Conservation (phyloP, 2,113 vertebrate species). For the Paralichthys olivaceus region DNA sequence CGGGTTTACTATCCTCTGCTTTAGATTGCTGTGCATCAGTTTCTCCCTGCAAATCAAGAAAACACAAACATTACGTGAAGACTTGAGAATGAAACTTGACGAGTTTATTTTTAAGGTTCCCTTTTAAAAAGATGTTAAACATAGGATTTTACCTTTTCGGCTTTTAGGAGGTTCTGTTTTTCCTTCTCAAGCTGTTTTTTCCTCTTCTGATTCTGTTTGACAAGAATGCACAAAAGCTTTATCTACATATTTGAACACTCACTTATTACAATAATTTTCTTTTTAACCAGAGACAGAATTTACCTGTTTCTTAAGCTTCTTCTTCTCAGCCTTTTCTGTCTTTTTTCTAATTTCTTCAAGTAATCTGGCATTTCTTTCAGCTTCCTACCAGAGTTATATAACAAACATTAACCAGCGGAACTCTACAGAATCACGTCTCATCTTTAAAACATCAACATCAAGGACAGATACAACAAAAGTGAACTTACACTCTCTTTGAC, state of each 20-base stretch:
- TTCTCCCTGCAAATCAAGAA: constrained; percentile 36
- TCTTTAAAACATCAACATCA: background rate
- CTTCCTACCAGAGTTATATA: constrained; percentile 32
- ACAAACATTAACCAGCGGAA: background rate
- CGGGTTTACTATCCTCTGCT: background rate
- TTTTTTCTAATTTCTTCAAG: constrained; percentile 57
- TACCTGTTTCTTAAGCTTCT: constrained; percentile 75
- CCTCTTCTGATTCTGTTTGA: constrained; percentile 72
- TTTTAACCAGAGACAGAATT: accelerated
- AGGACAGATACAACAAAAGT: background rate
- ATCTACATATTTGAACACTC: background rate
- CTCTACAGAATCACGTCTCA: background rate
- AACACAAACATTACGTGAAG: background rate
- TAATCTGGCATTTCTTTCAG: constrained; percentile 52
- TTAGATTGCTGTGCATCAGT: constrained; percentile 5
- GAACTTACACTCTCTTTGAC: constrained; percentile 46
- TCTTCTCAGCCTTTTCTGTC: constrained; percentile 72
- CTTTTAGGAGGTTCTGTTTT: constrained; percentile 40
- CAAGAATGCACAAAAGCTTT: background rate
- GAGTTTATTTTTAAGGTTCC: background rate
- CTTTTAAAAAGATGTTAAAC: background rate
- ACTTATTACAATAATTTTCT: background rate
- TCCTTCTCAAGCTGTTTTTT: constrained; percentile 63
- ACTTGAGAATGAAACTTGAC: background rate
- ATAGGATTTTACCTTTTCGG: constrained; percentile 30